These are phyloP conservation scores for Mylabris phalerata DNA, from an alignment of 1,140 invertebrate species.

Conservation along the genomic window DNA sequence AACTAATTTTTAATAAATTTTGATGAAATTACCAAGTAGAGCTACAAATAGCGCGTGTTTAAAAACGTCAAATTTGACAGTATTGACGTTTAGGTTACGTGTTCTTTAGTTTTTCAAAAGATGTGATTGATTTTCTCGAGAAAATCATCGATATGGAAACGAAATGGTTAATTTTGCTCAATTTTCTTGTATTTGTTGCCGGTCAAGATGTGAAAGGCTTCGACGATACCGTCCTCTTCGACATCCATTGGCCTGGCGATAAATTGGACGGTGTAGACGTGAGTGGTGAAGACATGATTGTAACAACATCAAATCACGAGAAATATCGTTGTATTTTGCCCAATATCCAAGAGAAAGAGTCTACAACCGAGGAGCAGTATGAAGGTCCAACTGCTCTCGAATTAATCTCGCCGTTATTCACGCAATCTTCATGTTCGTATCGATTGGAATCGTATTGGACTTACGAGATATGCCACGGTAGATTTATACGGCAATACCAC, in stretches of 20 bases:
- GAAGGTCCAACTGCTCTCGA: slow-evolving; percentile 68
- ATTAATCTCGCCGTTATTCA: slow-evolving; percentile 68
- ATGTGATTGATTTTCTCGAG: no score
- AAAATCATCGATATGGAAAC: no score
- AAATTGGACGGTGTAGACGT: slow-evolving; percentile 44
- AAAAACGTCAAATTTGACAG: background rate
- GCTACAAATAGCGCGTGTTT: background rate
- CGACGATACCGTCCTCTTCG: slow-evolving; percentile 74
- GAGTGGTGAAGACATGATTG: slow-evolving; percentile 46
- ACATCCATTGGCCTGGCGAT: slow-evolving; percentile 73
- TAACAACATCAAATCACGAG: slow-evolving; percentile 61
- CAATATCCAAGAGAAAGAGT: slow-evolving; percentile 52
- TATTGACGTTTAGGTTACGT: background rate
- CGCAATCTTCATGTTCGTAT: slow-evolving; percentile 70
- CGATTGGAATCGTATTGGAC: slow-evolving; percentile 93
- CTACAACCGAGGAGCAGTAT: slow-evolving; percentile 51
- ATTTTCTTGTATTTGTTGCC: no score
- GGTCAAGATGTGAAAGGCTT: slow-evolving; percentile 59
- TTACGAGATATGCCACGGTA: slow-evolving; percentile 94
- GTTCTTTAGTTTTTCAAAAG: background rate
- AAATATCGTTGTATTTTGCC: slow-evolving; percentile 72
- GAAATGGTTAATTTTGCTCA: no score
- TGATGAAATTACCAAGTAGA: no score
- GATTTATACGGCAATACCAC: slow-evolving; percentile 87
- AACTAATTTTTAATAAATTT: no score